Conservation (phyloP, 2,888 invertebrate genomes). For the Campoplex capitator region DNA sequence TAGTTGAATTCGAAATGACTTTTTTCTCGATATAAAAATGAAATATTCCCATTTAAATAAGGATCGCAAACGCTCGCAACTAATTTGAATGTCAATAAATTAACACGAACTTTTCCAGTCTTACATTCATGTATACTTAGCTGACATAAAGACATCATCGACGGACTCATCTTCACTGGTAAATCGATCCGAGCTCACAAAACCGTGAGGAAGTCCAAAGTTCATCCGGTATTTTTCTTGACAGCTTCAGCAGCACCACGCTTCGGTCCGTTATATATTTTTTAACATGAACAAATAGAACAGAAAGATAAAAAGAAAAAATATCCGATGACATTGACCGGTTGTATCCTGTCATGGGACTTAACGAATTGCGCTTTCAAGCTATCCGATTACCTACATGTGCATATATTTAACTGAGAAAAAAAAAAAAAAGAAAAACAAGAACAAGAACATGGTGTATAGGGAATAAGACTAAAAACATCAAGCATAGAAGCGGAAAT, state of each 20-base stretch:
- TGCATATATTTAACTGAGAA: constrained; percentile 8
- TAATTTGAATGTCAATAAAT: not conserved
- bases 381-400: constrained; percentile 52
- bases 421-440: not conserved
- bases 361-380: constrained; percentile 44
- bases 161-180: constrained; percentile 6
- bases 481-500: not conserved
- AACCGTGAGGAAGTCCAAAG: constrained; percentile 20
- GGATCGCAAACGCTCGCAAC: not conserved
- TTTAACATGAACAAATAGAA: constrained; percentile 27
- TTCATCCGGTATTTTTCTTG: constrained; percentile 47
- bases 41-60: not conserved
- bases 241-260: constrained; percentile 27
- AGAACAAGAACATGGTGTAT: constrained; percentile 1
- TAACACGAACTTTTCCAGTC: not conserved
- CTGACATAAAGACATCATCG: not conserved
- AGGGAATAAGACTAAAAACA: constrained; percentile 17
- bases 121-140: not conserved
- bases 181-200: constrained; percentile 17
- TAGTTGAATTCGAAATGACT: not conserved
- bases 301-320: not conserved
- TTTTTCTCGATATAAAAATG: not conserved
- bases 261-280: constrained; percentile 48
- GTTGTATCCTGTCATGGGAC: constrained; percentile 47
- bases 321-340: constrained; percentile 21